These are phyloP conservation scores for Spilogale gracilis DNA, from an alignment of 2,113 vertebrate species.

Conservation along the genomic window DNA sequence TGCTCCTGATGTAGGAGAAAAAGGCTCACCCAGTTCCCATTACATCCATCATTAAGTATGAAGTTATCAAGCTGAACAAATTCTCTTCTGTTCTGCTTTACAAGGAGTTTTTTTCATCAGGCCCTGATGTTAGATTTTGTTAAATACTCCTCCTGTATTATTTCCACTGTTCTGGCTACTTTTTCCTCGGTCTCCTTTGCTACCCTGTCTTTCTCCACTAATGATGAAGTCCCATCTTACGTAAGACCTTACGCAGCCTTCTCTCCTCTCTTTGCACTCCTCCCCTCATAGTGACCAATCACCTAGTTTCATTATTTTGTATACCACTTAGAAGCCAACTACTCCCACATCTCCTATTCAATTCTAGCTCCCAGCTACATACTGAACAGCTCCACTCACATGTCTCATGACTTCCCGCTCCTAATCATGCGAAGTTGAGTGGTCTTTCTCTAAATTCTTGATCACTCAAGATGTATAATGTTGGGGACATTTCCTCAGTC, in stretches of 20 bases:
- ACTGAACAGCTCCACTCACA: background rate
- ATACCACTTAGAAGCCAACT: background rate
- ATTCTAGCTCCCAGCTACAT: background rate
- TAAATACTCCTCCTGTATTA: background rate
- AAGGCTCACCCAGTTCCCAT: background rate
- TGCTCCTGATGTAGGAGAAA: background rate
- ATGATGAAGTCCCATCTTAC: background rate
- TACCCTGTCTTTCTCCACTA: background rate
- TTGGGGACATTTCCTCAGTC: background rate
- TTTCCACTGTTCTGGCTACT: background rate
- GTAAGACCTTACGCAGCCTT: background rate
- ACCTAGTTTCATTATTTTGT: background rate
- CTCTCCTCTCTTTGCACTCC: background rate
- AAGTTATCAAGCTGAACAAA: background rate
- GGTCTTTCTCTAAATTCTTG: slow-evolving; percentile 3
- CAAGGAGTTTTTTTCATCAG: background rate
- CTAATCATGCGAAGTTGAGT: background rate
- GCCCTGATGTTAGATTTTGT: background rate
- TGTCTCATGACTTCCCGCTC: background rate
- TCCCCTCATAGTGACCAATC: background rate
- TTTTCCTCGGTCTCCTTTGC: background rate
- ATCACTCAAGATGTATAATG: background rate
- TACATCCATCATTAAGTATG: background rate
- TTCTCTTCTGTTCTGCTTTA: background rate
- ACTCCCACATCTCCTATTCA: background rate